phyloP scores from a whole-genome alignment of 2,797 vertebrate genomes.

The Gallinago solitaria region DNA sequence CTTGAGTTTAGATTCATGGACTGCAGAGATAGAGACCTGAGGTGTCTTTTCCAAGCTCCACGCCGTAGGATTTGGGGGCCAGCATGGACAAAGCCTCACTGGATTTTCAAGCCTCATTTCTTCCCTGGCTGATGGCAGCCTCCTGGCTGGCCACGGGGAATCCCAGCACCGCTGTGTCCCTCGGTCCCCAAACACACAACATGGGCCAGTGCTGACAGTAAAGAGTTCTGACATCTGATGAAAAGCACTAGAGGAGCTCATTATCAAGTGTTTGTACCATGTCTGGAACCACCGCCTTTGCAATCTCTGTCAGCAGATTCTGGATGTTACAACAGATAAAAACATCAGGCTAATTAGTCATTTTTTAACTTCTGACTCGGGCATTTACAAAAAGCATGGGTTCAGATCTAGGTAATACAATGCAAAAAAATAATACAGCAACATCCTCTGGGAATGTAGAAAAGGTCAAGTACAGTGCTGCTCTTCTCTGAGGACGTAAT shows the following conservation, averaged over 20 bases:
- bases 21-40: neutral
- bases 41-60: neutral
- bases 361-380: neutral
- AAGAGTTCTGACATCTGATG: neutral
- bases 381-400: neutral
- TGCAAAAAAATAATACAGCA: neutral
- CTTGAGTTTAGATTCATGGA: neutral
- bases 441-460: constrained; percentile 9
- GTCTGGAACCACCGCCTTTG: neutral
- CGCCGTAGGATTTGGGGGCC: neutral
- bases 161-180: neutral
- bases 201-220: neutral
- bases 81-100: neutral
- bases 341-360: neutral
- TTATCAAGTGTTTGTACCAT: neutral
- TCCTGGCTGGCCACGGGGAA: neutral
- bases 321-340: neutral
- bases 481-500: neutral
- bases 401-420: neutral
- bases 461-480: constrained; percentile 14
- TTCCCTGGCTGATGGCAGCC: neutral
- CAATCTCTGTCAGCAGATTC: neutral
- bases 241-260: neutral
- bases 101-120: constrained; percentile 26
- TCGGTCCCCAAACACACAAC: neutral